Evolutionary conservation across 1,140 invertebrate species (phyloP).

Genomic region (Pissodes strobi): DNA sequence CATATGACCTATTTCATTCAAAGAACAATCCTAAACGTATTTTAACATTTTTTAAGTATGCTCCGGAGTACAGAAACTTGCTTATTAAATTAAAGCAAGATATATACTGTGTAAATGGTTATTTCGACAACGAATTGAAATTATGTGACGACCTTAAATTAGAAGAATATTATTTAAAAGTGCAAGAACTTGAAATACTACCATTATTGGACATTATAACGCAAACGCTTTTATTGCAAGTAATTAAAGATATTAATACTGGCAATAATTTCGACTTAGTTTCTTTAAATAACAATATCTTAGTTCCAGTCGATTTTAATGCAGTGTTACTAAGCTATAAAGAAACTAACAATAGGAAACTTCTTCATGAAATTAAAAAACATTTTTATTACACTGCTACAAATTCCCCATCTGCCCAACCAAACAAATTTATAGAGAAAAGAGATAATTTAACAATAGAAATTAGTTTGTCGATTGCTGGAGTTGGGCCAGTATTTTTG

Average conservation of each 20-base stretch:
- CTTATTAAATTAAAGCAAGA: conserved; percentile 11
- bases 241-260: neutral
- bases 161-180: conserved; percentile 2
- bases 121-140: neutral
- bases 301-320: conserved; percentile 30
- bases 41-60: neutral
- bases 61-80: conserved; percentile 8
- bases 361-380: conserved; percentile 36
- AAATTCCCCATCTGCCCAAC: conserved; percentile 27
- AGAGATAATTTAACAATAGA: conserved; percentile 12
- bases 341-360: conserved; percentile 26
- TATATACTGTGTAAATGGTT: neutral
- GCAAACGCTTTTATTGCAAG: conserved; percentile 16
- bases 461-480: conserved; percentile 7
- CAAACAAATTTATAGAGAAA: conserved; percentile 26
- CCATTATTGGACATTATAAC: conserved; percentile 22
- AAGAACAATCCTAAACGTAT: neutral
- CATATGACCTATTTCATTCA: conserved; percentile 8
- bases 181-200: conserved; percentile 22
- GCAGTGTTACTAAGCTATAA: conserved; percentile 25
- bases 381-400: conserved; percentile 29
- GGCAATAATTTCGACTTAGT: conserved; percentile 12
- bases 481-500: conserved; percentile 6
- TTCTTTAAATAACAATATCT: conserved; percentile 20
- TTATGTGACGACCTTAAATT: neutral